phyloP scores from a whole-genome alignment of 2,888 invertebrate species.

The Ochropacha duplaris region DNA sequence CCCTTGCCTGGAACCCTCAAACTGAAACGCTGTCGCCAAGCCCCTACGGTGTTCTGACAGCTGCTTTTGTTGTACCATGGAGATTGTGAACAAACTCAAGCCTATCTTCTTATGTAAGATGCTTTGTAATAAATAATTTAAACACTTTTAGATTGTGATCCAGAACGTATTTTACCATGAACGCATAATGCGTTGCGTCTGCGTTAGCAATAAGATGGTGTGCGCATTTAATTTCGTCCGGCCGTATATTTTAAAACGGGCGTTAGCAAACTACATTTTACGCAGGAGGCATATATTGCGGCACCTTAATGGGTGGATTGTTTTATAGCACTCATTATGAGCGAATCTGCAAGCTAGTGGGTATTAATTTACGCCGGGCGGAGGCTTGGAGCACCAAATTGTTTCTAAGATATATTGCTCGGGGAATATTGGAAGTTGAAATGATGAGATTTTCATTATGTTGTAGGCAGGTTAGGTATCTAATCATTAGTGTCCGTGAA shows the following conservation, averaged over 20 bases:
- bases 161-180: background rate
- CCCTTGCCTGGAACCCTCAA: no score
- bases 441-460: background rate
- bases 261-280: slow-evolving; percentile 54
- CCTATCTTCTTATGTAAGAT: no score
- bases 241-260: slow-evolving; percentile 58
- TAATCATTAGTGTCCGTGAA: background rate
- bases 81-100: no score
- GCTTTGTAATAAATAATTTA: no score
- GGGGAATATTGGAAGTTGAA: background rate
- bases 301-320: slow-evolving; percentile 62
- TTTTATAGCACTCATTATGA: slow-evolving; percentile 77
- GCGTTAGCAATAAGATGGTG: slow-evolving; percentile 1
- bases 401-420: slow-evolving; percentile 1
- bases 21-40: no score
- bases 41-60: no score
- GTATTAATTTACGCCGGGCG: slow-evolving; percentile 17
- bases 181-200: slow-evolving; percentile 4
- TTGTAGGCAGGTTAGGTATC: no score
- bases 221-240: slow-evolving; percentile 54
- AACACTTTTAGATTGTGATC: no score
- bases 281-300: slow-evolving; percentile 60
- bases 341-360: slow-evolving; percentile 46
- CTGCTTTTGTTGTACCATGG: no score
- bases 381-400: background rate